Evolutionary conservation across 2,888 invertebrate species (phyloP).

Genomic region (Saturnia japonica): DNA sequence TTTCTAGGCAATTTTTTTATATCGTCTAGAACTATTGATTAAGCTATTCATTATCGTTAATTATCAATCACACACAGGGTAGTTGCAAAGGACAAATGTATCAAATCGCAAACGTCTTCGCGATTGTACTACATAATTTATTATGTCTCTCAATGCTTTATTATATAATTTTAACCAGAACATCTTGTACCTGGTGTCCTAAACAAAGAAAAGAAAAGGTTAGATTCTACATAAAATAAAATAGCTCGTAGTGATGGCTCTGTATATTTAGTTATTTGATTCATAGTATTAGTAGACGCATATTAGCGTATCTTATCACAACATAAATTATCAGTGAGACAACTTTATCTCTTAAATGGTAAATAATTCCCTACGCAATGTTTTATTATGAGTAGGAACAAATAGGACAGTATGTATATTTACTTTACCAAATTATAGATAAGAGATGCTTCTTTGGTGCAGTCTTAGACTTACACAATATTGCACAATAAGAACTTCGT

Average conservation of each 20-base stretch:
- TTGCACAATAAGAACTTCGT: constrained; percentile 1
- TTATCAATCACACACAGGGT: too few relatives aligned
- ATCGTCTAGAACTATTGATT: too few relatives aligned
- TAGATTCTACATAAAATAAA: not conserved
- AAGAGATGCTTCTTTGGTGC: constrained; percentile 6
- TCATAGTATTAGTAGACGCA: not conserved
- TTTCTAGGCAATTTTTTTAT: too few relatives aligned
- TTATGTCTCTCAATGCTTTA: too few relatives aligned
- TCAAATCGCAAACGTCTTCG: too few relatives aligned
- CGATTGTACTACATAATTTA: too few relatives aligned
- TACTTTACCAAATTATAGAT: constrained; percentile 2
- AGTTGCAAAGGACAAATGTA: too few relatives aligned
- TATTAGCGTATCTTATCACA: not conserved
- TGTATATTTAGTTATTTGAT: not conserved
- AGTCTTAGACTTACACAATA: not conserved
- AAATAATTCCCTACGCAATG: constrained; percentile 5
- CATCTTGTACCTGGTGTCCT: too few relatives aligned
- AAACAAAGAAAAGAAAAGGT: not conserved
- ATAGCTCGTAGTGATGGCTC: not conserved
- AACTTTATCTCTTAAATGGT: constrained; percentile 4
- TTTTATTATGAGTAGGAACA: constrained; percentile 7
- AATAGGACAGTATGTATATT: constrained; percentile 5
- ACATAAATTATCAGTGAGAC: constrained; percentile 1
- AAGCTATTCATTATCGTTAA: too few relatives aligned
- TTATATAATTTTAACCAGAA: too few relatives aligned